Base-by-base conservation (phyloP, 2,113 vertebrate species). In the Pipa parva region DNA sequence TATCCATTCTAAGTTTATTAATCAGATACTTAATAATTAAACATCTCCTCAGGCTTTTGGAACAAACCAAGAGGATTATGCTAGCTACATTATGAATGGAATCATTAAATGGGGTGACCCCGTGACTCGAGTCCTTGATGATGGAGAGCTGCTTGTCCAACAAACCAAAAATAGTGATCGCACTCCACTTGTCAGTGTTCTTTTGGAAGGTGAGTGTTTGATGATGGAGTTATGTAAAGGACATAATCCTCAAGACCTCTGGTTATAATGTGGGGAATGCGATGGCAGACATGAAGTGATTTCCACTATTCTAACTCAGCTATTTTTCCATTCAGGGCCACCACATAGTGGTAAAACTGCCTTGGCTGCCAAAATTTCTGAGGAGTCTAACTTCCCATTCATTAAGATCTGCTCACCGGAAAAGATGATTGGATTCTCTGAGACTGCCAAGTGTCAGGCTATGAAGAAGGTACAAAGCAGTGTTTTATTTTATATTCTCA, bases 331-430 rank as follows among this genome's bases (percentile, higher is more conserved):
- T 59, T 12, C 81, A 99, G 96, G 96, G 7, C 93, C 95, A 17
- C 93, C 95, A 3, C 93, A 94, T 79, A 97, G 95, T 10, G 95
- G 96, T 1, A 98, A 99, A 76, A 98, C 96, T 0, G 95, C 96
- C 0, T 71, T 98, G 58, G 94, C 95, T 22, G 95, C 94, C 29
- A 95, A 93, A 78, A 99, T 98, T 72, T 86, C 96, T 0, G 94
- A 99, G 78, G 91, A 95, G 3, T 99, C 95, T 59, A 89, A 93
- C 79, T 98, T 99, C 72, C 96, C 96, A n/a, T 98, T 98, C 58
- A 99, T 99, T 85, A 98, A 99, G 85, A 97, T 98, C 82, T 99
- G 96, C 74, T 99, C 95, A 72, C 95, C 96, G 0, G 95, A 98
- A 78, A 98, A 97, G 81, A 99, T 97, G 94, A 99, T 99, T 1